Conservation (phyloP, 1,140 invertebrate species). For the Drosophila lowei region DNA sequence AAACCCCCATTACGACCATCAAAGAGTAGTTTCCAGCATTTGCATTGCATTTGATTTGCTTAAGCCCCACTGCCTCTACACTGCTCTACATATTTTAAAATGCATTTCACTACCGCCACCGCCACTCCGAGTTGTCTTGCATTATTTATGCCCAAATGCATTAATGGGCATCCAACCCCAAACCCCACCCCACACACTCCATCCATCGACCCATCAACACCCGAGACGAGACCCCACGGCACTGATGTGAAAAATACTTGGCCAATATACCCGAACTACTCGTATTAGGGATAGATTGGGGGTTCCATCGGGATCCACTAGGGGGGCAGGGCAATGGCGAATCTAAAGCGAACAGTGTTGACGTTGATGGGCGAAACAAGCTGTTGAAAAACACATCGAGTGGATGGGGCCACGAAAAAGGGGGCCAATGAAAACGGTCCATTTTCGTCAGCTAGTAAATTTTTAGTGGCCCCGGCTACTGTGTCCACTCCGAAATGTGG, state of each 20-base stretch:
- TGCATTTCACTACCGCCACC: slow-evolving; percentile 23
- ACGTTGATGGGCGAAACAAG: slow-evolving; percentile 45
- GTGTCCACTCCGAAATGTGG: slow-evolving; percentile 38
- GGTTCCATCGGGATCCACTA: too few relatives aligned
- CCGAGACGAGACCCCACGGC: not conserved
- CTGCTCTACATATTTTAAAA: slow-evolving; percentile 38
- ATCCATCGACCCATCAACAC: not conserved
- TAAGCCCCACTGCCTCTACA: not conserved
- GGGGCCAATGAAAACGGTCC: slow-evolving; percentile 44
- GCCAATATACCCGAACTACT: too few relatives aligned
- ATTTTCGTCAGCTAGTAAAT: slow-evolving; percentile 71
- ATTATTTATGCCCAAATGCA: slow-evolving; percentile 65
- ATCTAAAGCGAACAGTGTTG: slow-evolving; percentile 39
- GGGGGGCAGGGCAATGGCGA: not conserved
- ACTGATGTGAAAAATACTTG: not conserved
- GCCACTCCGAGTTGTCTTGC: slow-evolving; percentile 4
- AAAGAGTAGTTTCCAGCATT: too few relatives aligned
- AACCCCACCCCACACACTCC: not conserved
- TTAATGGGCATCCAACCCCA: slow-evolving; percentile 43
- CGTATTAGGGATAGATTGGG: not conserved
- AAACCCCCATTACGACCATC: not conserved
- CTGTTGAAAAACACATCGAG: slow-evolving; percentile 55
- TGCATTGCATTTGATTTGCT: too few relatives aligned
- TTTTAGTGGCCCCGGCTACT: slow-evolving; percentile 38
- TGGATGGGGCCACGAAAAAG: not conserved